These are phyloP conservation scores for Ictidomys tridecemlineatus DNA, from an alignment of 2,113 vertebrate species.

Conservation along the genomic window DNA sequence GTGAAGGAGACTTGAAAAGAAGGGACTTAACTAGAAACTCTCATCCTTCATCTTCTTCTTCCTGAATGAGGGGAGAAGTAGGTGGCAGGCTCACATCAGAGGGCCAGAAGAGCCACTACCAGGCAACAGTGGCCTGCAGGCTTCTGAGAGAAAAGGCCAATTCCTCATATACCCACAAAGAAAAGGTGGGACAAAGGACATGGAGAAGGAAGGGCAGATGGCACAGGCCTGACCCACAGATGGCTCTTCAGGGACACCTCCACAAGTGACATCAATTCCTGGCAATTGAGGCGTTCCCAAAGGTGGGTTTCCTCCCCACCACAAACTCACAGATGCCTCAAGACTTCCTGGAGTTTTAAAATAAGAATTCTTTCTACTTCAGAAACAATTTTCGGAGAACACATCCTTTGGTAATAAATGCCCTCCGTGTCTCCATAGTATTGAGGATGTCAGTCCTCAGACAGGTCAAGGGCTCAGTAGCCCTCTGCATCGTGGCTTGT, in stretches of 20 bases:
- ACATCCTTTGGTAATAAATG: background rate
- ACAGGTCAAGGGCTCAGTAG: background rate
- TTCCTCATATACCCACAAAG: background rate
- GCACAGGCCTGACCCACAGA: background rate
- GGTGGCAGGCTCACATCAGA: background rate
- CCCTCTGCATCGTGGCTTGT: background rate
- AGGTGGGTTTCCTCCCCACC: background rate
- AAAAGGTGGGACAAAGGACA: background rate
- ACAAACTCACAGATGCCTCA: background rate
- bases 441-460: no score
- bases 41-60: background rate
- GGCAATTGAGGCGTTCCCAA: background rate
- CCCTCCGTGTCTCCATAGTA: background rate
- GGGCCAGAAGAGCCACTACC: background rate
- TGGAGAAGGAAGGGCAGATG: background rate
- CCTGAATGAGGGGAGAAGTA: background rate
- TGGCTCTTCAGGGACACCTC: background rate
- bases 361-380: background rate
- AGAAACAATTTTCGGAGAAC: background rate
- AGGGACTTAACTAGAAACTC: background rate
- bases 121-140: background rate
- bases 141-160: background rate
- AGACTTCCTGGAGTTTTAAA: background rate
- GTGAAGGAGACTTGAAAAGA: slow-evolving; percentile 18
- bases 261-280: background rate